Base-by-base conservation (phyloP, 92 coral and sea anemone species). In the Porites cylindrica region DNA sequence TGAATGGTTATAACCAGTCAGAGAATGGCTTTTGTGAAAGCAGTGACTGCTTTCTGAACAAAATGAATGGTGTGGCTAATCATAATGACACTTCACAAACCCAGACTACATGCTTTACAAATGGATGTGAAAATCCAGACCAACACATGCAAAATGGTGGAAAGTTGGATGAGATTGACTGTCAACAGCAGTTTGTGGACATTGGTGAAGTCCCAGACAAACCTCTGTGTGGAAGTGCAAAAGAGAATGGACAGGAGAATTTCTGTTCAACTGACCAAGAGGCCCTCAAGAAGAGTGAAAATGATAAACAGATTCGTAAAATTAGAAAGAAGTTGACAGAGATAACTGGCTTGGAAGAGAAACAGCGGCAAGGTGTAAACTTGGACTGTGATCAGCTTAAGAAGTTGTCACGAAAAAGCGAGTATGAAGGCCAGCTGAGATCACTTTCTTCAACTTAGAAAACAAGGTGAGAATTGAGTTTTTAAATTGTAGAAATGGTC, bases 341-440 rank as follows among this genome's bases (percentile, higher is more conserved):
- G 75, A 94, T 95, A 56, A 79, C 71, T 76, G 81, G 73, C 16
- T 79, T 95, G 51, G 98, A 95, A 75, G 82, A 75, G 53, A 95
- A 93, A 64, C 84, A 75, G 80, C 78, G 64, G 13, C 70, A 85
- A 20, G 98, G 98, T 65, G 93, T 73, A 23, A 91, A 89, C 51
- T 73, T 95, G 61, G 98, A 95, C 87, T 95, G 98, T 51, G 98
- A 95, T 86, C 98, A 95, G 79, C 79, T 95, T 66, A 95, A 95
- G 83, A 95, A 95, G 84, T 86, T 95, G 72, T 84, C 94, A n/a
- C 90, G 98, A 53, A 95, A 91, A 86, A 72, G 71, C 60, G 98
- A 95, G 23, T 85, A 93, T 24, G 98, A 95, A 75, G 94, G 91
- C 12, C 94, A 95, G 62, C 88, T 95, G 86, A 53, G 68, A 32